Percentiles rank a stretch among this genome's conserved stretches.
These are phyloP conservation scores for Neria commutata DNA, from an alignment of 2,888 invertebrate species.

Conservation along the genomic window DNA sequence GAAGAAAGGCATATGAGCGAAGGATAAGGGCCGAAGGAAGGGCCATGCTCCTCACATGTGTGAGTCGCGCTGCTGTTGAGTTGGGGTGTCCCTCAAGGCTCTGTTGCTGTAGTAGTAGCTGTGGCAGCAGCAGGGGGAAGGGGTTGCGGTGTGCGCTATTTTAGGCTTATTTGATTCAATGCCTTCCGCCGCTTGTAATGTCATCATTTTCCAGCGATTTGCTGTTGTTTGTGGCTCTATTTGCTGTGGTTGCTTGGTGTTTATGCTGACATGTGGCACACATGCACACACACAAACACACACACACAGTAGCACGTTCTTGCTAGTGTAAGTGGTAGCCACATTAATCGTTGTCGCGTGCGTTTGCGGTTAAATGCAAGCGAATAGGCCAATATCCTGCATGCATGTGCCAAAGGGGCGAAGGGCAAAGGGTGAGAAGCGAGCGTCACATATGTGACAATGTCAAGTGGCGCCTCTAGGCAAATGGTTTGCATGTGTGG, in stretches of 20 bases:
- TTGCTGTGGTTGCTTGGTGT: constrained; percentile 11
- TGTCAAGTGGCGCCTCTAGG: neutral
- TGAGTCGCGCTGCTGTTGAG: too few species aligned
- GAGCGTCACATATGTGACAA: neutral
- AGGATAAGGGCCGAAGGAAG: too few species aligned
- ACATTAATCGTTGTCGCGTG: constrained; percentile 31
- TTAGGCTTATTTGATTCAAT: constrained; percentile 16
- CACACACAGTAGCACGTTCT: too few species aligned
- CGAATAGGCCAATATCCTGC: too few species aligned
- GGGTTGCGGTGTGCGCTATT: neutral
- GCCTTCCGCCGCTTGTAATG: constrained; percentile 26
- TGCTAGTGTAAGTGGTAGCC: neutral
- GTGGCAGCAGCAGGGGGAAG: neutral
- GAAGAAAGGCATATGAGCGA: too few species aligned
- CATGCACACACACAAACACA: too few species aligned
- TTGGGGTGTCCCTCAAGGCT: too few species aligned
- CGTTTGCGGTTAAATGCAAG: constrained; percentile 20
- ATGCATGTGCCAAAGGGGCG: neutral
- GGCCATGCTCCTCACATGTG: too few species aligned
- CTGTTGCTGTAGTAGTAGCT: neutral
- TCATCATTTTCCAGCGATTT: constrained; percentile 30
- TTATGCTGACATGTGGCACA: constrained; percentile 4
- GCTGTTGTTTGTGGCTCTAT: constrained; percentile 23
- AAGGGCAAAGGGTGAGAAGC: too few species aligned
- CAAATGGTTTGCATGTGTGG: neutral